Base-by-base conservation (phyloP, 53 echinoderm and acorn worm species). In the Mesocentrotus franciscanus region DNA sequence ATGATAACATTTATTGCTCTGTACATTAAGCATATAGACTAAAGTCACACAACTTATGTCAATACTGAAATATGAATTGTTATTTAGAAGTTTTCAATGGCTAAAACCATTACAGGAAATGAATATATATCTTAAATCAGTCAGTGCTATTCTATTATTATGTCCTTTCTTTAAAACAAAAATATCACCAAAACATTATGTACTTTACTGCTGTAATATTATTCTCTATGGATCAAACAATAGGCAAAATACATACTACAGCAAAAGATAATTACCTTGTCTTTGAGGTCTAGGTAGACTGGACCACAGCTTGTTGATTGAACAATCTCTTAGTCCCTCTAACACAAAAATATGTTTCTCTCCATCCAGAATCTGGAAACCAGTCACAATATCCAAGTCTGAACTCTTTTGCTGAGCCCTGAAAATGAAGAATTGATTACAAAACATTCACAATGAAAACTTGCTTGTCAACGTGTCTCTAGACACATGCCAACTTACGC, bases 311-410 rank as follows among this genome's bases (percentile, higher is more conserved):
- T 93, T 76, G 33, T 95, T 95, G 81, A 99, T 96, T 49, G 98
- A 97, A 33, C 96, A 60, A 94, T 99, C 97, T 71, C 99, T 96
- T 35, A 99, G 95, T 85, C 99, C 99, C 89, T 99, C 99, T 61
- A 99, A 95, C 22, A 99, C 98, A 97, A 99, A 99, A 91, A 99
- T 97, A 81, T 99, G 99, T 90, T 95, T 97, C 95, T 99, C 99
- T 78, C 98, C 98, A 94, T 98, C 99, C 96, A 99, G 95, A 16
- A 99, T 96, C 96, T 99, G 99, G 91, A 99, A 99, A 17, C 99
- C 99, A 66, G 99, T 99, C 62, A 99, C 97, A 68, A 99, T 99
- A 92, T 99, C 96, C 55, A 99, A 93, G 56, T 96, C 78, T 26
- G 83, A 93, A 89, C 98, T 98, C 95, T 96, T 95, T 72, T 97